A percentile compares a stretch with the other conserved stretches of the same genome.
Conservation (phyloP, 2,797 vertebrate genomes). For the Chaunax sp. region DNA sequence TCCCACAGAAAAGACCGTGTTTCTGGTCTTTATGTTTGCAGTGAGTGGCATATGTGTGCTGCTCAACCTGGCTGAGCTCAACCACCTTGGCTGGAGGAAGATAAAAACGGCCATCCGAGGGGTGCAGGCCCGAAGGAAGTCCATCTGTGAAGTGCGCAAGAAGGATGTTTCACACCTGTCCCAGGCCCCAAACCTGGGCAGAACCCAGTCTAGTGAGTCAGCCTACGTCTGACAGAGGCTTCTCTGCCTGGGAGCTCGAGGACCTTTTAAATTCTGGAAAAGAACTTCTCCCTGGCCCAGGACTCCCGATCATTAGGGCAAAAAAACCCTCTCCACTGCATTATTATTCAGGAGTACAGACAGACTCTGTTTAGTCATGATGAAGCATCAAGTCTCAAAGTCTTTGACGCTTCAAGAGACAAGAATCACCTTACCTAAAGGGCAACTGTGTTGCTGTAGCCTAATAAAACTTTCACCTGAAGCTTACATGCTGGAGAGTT, state of each 20-base stretch:
- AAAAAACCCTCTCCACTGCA: conserved; percentile 63
- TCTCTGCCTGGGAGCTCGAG: conserved; percentile 70
- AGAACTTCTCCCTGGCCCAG: conserved; percentile 70
- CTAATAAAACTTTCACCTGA: conserved; percentile 33
- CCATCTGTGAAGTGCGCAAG: conserved; percentile 86
- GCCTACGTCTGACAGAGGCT: conserved; percentile 90
- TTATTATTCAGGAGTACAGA: conserved; percentile 72
- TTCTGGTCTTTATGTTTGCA: conserved; percentile 93
- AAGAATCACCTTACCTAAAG: conserved; percentile 46
- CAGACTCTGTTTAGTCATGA: conserved; percentile 59
- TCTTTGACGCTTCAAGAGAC: conserved; percentile 58
- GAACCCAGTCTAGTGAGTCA: conserved; percentile 91
- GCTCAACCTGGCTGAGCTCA: conserved; percentile 93
- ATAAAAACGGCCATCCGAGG: conserved; percentile 88
- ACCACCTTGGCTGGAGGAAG: conserved; percentile 93
- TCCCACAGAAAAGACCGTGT: conserved; percentile 92
- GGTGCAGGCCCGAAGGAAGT: conserved; percentile 87
- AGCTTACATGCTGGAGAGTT: conserved; percentile 53
- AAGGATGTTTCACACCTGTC: conserved; percentile 86
- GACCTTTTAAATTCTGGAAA: conserved; percentile 66
- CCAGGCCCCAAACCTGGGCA: conserved; percentile 86
- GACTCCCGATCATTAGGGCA: conserved; percentile 58
- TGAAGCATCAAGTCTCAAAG: conserved; percentile 58
- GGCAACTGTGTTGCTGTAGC: conserved; percentile 56
- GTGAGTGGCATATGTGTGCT: conserved; percentile 93